Evolutionary conservation across 2,888 invertebrate species (phyloP), one percentile per base, ranked within the genome.

Genomic region (Caenorhabditis drosophilae): DNA sequence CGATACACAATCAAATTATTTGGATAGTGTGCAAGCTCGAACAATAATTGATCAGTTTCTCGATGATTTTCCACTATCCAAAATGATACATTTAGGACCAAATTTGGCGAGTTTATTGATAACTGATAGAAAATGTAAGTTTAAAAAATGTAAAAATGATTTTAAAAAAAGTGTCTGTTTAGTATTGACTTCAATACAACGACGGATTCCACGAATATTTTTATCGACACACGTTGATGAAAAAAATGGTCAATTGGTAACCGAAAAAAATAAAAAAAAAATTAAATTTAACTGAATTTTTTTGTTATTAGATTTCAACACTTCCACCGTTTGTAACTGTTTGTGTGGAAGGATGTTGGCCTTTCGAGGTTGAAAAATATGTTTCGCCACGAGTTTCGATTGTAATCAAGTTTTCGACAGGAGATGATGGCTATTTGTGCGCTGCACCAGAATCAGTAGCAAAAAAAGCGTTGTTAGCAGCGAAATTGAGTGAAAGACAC

Each of bases 351-450:
- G 76, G 76, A 46, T 53, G 67, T 22, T 77, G 64, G 50, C 73
- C 76, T 2, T 75, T 76, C 41, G 71, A 71, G 7, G 69, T 59
- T 2, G 75, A 73, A 36, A 60, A 67, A 26, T 68, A 68, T 34
- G 56, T 78, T n/a, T 70, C 72, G 15, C 73, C 78, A 2, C 64
- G 71, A 1, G 67, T 76, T 1, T 76, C 76, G 2, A 50, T 79
- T 22, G 73, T 78, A 4, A 57, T 78, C 26, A 75, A 77, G 22
- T 76, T 77, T 50, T 69, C 76, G 6, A 75, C 77, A n/a, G 73
- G 75, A 9, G 77, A 78, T 38, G 74, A 76, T n/a, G 79, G 80
- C 22, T 79, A 75, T 49, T 48, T 80, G 36, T 79, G 78, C 48
- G 74, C 77, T 2, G 68, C 78, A 18, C 79, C 79, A 1, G 80